These are phyloP conservation scores for Ailurus styani DNA, from an alignment of 2,113 vertebrate genomes.

Conservation along the genomic window DNA sequence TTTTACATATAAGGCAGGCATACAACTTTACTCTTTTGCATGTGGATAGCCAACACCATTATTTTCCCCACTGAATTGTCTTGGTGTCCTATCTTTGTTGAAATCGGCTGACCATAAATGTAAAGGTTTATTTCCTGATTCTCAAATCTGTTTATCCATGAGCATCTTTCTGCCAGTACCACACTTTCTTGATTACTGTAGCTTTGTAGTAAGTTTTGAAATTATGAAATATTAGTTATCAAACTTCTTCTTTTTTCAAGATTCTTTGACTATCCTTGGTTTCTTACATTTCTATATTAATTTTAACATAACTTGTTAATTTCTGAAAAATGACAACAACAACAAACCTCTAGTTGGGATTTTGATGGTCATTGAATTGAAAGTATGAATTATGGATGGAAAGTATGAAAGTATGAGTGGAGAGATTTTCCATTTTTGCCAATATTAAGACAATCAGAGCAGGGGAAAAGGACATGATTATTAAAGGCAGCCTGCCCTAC, in stretches of 20 bases:
- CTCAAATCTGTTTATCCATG: background rate
- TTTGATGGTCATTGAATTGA: background rate
- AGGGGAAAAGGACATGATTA: background rate
- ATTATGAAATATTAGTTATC: background rate
- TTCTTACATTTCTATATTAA: background rate
- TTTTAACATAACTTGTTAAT: background rate
- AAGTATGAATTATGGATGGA: background rate
- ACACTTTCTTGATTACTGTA: background rate
- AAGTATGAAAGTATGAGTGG: no score
- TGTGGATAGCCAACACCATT: background rate
- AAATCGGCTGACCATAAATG: background rate
- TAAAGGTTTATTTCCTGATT: background rate
- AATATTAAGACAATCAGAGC: background rate
- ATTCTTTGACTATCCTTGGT: background rate
- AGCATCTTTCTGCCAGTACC: background rate
- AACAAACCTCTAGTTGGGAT: background rate
- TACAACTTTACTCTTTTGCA: background rate
- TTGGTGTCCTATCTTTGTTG: background rate
- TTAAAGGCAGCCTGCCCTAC: background rate
- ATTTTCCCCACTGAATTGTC: background rate
- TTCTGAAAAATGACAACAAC: background rate
- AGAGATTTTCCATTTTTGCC: background rate
- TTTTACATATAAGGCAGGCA: background rate
- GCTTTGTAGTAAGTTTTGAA: background rate
- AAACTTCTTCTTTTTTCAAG: background rate